These are phyloP conservation scores for Dryococelus australis DNA, from an alignment of 2,888 invertebrate species.

Conservation along the genomic window DNA sequence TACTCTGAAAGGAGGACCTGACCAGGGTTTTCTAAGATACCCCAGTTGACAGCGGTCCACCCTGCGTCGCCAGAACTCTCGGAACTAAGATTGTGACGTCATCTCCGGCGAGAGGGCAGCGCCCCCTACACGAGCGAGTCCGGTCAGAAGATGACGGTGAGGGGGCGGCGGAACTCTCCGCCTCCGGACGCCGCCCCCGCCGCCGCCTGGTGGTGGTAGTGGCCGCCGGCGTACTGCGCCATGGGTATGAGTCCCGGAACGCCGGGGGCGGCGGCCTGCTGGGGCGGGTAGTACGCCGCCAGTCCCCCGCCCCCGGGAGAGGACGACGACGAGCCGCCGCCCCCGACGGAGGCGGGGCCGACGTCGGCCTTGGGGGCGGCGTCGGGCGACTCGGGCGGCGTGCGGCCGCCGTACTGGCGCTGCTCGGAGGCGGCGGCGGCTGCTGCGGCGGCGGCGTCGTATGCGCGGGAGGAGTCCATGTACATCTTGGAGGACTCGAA, in stretches of 20 bases:
- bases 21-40: too few relatives aligned
- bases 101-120: neutral
- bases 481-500: slow-evolving; percentile 74
- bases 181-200: slow-evolving; percentile 54
- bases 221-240: slow-evolving; percentile 68
- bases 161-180: slow-evolving; percentile 75
- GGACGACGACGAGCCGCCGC: slow-evolving; percentile 61
- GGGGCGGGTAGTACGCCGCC: slow-evolving; percentile 64
- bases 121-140: slow-evolving; percentile 58
- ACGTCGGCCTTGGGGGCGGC: slow-evolving; percentile 42
- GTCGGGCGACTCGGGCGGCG: slow-evolving; percentile 63
- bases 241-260: slow-evolving; percentile 45
- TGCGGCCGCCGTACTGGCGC: slow-evolving; percentile 53
- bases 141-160: slow-evolving; percentile 85
- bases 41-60: too few relatives aligned
- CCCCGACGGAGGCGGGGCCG: slow-evolving; percentile 49
- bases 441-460: slow-evolving; percentile 53
- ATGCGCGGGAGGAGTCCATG: slow-evolving; percentile 58
- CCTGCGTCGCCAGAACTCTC: too few relatives aligned
- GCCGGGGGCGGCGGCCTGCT: slow-evolving; percentile 35
- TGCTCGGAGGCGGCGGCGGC: slow-evolving; percentile 39
- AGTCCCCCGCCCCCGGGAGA: slow-evolving; percentile 68
- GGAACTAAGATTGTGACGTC: too few relatives aligned
- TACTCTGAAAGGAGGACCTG: too few relatives aligned
- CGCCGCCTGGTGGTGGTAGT: slow-evolving; percentile 51